Base-by-base conservation (phyloP, 2,888 invertebrate genomes). In the Herminia tarsipennalis region DNA sequence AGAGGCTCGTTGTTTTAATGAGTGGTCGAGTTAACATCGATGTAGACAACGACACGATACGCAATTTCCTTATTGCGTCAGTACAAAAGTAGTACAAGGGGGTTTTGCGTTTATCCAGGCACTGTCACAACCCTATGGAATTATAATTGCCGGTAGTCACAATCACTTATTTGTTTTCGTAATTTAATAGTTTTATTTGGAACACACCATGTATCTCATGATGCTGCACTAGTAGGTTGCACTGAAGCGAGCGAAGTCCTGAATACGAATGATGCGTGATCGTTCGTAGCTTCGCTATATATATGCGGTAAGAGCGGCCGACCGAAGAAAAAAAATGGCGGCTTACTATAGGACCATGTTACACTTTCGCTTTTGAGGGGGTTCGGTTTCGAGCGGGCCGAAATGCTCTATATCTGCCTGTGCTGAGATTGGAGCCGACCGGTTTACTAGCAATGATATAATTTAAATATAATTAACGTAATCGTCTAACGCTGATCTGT, bases 181-280 rank as follows among this genome's bases (percentile, higher is more conserved):
- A 44, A 57, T 65, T 43, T 54, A 30, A 36, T 17, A 13, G 35
- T 66, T 57, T 40, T 55, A 39, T 27, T 59, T 59, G 46, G 79
- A 92, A 64, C 92, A 82, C 91, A 92, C 92, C 92, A 88, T 87
- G 80, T 83, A 80, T 86, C 85, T 92, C 92, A 92, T 92, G 92
- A 90, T 90, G 92, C 92, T 88, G 79, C 73, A 72, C 78, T 81
- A 73, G 80, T 79, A 76, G 89, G 86, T 84, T 91, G 92, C 91
- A 92, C 92, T 92, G 92, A 90, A 92, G 92, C 70, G 88, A 85
- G 81, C 78, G 83, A 81, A 77, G 87, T 90, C 87, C 92, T 89
- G 89, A 91, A 90, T 90, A 89, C 83, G 92, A 92, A 86, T 92
- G 92, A 92, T 92, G 90, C 86, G 83, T 84, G 86, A 68, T 80